Evolutionary conservation across 1,140 invertebrate genomes (phyloP), one percentile per base, ranked within the genome.

Genomic region (Microplitis mediator): DNA sequence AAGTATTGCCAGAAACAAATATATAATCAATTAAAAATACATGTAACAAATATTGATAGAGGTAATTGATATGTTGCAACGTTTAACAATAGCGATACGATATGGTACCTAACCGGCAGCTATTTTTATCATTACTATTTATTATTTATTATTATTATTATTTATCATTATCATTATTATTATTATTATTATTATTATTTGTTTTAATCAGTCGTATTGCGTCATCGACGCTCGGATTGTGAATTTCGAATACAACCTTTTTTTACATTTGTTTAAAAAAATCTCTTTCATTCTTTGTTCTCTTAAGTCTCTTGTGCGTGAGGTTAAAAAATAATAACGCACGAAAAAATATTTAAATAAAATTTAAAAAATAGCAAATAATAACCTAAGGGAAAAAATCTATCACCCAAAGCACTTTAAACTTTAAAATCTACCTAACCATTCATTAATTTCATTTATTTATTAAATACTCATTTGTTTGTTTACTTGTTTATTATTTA

Each of bases 231-330:
- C 45, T 56, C 56, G 36, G 60, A 45, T 58, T 32, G 45, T 65
- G 56, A 50, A 70, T 74, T 76, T 82, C 77, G 76, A 76, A 83
- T 83, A 82, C 77, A 80, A 81, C 74, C 74, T 78, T 81, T 75
- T 51, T 63, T 35, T n/a, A 35, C 58, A 51, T 5, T 23, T 23
- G 1, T 23, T n/a, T 11, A 39, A 39, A 39, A 39, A 39, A 35
- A 11, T 45, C 9, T 51, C 45, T 23, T 52, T 52, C 16, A 58
- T n/a, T 50, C 34, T 58, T 23, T 9, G 54, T 36, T 60, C 56
- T 60, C 64, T 23, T 66, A 50, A 54, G 36, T 62, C 6, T 66
- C 45, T 62, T 32, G 56, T 74, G 69, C 69, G 65, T 74, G 31
- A 45, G 34, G 36, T 13, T 36, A 50, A 60, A 52, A 58, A 39